Percentiles rank a stretch among this genome's conserved stretches.
Conservation (phyloP, 2,113 vertebrate species). For the Peromyscus polionotus region DNA sequence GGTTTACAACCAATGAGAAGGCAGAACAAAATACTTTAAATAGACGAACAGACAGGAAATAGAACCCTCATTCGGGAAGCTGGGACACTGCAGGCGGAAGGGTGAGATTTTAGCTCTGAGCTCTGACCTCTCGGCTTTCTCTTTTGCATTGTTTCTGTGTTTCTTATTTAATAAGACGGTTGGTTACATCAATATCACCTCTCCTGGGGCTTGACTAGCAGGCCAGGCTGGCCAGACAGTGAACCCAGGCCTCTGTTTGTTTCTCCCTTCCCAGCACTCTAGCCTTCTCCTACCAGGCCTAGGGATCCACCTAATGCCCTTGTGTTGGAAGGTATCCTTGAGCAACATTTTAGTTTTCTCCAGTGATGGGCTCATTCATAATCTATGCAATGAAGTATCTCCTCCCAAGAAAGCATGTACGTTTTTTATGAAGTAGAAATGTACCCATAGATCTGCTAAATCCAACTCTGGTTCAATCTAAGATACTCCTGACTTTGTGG, state of each 20-base stretch:
- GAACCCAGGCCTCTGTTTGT: neutral
- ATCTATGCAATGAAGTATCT: accelerated
- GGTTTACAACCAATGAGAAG: too few relatives aligned
- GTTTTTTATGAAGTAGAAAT: neutral
- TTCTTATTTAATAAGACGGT: too few relatives aligned
- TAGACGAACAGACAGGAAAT: too few relatives aligned
- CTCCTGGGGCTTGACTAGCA: neutral
- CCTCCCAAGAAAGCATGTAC: neutral
- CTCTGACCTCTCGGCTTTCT: too few relatives aligned
- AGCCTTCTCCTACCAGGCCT: neutral
- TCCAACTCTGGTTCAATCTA: neutral
- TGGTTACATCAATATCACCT: too few relatives aligned
- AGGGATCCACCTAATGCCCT: neutral
- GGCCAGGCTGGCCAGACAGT: neutral
- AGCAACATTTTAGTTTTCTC: neutral
- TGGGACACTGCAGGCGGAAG: too few relatives aligned
- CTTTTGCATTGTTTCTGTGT: too few relatives aligned
- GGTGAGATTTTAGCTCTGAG: too few relatives aligned
- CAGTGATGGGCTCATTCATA: neutral
- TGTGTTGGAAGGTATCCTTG: neutral
- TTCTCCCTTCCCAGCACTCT: neutral
- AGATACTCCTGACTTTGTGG: neutral
- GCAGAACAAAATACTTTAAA: too few relatives aligned
- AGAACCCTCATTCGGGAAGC: too few relatives aligned
- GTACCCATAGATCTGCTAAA: neutral